Percentiles rank a stretch among this genome's conserved stretches.
These are phyloP conservation scores for Cheilosia urbana DNA, from an alignment of 2,888 invertebrate species.

Conservation along the genomic window DNA sequence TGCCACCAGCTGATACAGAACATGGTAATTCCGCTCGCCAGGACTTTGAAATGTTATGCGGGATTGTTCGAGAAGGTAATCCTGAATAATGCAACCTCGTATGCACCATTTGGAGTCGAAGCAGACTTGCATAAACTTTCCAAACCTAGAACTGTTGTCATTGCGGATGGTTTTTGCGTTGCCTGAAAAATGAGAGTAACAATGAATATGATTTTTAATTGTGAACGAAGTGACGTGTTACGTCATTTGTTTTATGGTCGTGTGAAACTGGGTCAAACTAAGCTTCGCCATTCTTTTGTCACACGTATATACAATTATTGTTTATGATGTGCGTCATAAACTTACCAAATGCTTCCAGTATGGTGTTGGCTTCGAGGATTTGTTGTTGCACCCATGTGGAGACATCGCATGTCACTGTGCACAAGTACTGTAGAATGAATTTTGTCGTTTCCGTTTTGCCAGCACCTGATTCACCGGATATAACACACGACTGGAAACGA, in stretches of 20 bases:
- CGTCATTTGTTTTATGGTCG: conserved; percentile 1
- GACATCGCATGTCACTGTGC: conserved; percentile 92
- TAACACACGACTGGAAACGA: conserved; percentile 91
- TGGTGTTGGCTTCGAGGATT: conserved; percentile 96
- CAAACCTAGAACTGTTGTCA: conserved; percentile 96
- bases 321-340: conserved; percentile 54
- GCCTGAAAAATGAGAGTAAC: conserved; percentile 85
- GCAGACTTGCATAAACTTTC: conserved; percentile 98
- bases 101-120: conserved; percentile 95
- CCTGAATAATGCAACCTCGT: conserved; percentile 95
- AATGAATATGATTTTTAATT: background rate
- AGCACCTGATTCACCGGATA: conserved; percentile 96
- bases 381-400: conserved; percentile 98
- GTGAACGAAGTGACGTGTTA: conserved; percentile 10
- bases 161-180: conserved; percentile 97
- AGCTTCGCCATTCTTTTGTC: conserved; percentile 41
- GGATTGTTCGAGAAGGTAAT: conserved; percentile 95
- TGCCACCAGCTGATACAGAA: conserved; percentile 95
- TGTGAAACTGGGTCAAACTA: conserved; percentile 39
- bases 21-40: conserved; percentile 95
- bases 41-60: conserved; percentile 95
- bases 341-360: conserved; percentile 95
- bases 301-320: background rate
- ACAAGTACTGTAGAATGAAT: conserved; percentile 95
- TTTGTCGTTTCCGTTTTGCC: conserved; percentile 97